Percentiles rank a stretch among this genome's conserved stretches.
These are phyloP conservation scores for Synanthedon formicaeformis DNA, from an alignment of 2,888 invertebrate genomes.

Conservation along the genomic window DNA sequence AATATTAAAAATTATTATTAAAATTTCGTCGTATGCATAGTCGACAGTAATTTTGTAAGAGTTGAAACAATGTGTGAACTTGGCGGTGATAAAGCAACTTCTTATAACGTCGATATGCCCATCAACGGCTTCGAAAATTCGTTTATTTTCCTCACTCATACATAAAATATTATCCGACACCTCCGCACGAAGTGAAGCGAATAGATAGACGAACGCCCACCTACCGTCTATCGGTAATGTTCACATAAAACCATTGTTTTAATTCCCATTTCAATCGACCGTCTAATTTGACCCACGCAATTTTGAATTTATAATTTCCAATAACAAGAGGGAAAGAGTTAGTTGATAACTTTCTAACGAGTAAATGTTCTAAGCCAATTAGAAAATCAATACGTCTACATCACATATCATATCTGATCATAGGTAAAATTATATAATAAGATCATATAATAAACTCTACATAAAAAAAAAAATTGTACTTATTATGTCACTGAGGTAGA, in stretches of 20 bases:
- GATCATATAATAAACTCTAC: too few relatives aligned
- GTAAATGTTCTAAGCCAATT: neutral
- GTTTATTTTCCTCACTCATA: conserved; percentile 1
- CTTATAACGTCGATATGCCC: conserved; percentile 3
- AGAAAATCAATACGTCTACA: neutral
- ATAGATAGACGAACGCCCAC: conserved; percentile 10
- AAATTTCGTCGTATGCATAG: too few relatives aligned
- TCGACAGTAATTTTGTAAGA: too few relatives aligned
- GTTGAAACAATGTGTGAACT: too few relatives aligned
- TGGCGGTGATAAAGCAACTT: too few relatives aligned
- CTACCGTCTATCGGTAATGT: conserved; percentile 15
- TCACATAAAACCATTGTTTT: conserved; percentile 22
- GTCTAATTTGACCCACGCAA: conserved; percentile 20
- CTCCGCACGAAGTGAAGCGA: conserved; percentile 6
- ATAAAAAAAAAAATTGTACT: too few relatives aligned
- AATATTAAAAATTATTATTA: too few relatives aligned
- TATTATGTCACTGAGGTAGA: too few relatives aligned
- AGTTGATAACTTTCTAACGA: too few relatives aligned
- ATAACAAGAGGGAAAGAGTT: neutral
- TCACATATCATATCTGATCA: too few relatives aligned
- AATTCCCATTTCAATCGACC: conserved; percentile 18
- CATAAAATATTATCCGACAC: conserved; percentile 2
- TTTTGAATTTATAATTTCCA: conserved; percentile 5
- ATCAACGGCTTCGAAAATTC: conserved; percentile 2
- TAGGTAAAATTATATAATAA: too few relatives aligned